Evolutionary conservation across 2,797 vertebrate genomes (phyloP).

Genomic region (Heterohyrax brucei): DNA sequence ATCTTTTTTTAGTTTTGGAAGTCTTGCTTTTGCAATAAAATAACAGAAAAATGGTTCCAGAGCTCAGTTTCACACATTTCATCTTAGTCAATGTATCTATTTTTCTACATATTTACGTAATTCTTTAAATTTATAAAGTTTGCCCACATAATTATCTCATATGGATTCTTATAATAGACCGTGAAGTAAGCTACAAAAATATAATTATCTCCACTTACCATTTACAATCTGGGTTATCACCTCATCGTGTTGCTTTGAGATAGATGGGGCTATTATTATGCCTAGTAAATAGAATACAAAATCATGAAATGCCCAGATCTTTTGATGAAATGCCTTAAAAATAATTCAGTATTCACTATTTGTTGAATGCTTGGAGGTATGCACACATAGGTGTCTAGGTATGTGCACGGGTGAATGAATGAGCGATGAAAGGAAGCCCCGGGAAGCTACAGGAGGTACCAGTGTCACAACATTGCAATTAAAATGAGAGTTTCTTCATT

Average conservation of each 20-base stretch:
- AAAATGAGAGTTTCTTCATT: slow-evolving; percentile 55
- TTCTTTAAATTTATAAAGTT: slow-evolving; percentile 20
- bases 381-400: not conserved
- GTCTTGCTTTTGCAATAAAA: not conserved
- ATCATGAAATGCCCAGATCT: not conserved
- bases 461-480: slow-evolving; percentile 51
- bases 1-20: slow-evolving; percentile 56
- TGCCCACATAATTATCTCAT: slow-evolving; percentile 4
- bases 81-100: not conserved
- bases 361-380: not conserved
- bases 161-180: slow-evolving; percentile 31
- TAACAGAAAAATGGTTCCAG: not conserved
- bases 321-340: slow-evolving; percentile 8
- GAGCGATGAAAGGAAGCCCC: not conserved
- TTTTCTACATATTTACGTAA: slow-evolving; percentile 34
- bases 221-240: slow-evolving; percentile 17
- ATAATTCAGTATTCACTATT: slow-evolving; percentile 20
- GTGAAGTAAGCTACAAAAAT: slow-evolving; percentile 8
- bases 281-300: not conserved
- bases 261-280: not conserved
- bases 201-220: not conserved
- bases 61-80: slow-evolving; percentile 24
- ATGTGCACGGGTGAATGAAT: not conserved
- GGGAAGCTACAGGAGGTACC: not conserved
- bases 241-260: slow-evolving; percentile 24